Evolutionary conservation across 2,797 vertebrate genomes (phyloP).

Genomic region (Buphagus erythrorhynchus): DNA sequence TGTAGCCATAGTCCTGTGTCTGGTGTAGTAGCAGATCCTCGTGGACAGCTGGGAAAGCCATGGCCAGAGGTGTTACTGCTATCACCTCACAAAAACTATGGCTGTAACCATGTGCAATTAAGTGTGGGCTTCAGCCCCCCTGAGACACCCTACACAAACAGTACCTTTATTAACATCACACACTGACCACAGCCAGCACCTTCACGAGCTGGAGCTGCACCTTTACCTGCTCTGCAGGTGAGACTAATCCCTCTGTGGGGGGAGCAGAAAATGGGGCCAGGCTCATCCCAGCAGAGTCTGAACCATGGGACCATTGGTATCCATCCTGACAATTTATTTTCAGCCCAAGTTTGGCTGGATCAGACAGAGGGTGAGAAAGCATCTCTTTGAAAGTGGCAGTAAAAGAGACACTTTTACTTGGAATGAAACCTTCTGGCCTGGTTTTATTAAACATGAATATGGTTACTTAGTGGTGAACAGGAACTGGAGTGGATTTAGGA

Average conservation of each 20-base stretch:
- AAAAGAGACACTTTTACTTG: background rate
- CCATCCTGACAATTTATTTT: background rate
- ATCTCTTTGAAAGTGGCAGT: background rate
- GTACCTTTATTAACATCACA: background rate
- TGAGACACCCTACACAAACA: background rate
- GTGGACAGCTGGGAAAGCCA: background rate
- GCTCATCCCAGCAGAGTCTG: background rate
- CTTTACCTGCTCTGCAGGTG: background rate
- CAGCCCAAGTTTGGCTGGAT: background rate
- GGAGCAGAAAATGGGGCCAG: background rate
- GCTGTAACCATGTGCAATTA: background rate
- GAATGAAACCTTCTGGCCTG: background rate
- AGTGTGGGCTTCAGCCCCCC: background rate
- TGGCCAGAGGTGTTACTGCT: background rate
- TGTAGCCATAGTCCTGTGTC: background rate
- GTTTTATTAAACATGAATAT: background rate
- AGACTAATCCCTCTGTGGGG: rapidly evolving
- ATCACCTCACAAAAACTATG: background rate
- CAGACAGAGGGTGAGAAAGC: background rate
- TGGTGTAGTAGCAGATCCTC: background rate
- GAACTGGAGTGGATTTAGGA: background rate
- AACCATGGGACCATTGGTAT: background rate
- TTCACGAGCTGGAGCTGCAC: background rate
- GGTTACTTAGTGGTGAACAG: background rate
- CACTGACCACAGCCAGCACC: background rate